These are phyloP conservation scores for Hyposoter didymator DNA, from an alignment of 2,888 invertebrate genomes.

Conservation along the genomic window DNA sequence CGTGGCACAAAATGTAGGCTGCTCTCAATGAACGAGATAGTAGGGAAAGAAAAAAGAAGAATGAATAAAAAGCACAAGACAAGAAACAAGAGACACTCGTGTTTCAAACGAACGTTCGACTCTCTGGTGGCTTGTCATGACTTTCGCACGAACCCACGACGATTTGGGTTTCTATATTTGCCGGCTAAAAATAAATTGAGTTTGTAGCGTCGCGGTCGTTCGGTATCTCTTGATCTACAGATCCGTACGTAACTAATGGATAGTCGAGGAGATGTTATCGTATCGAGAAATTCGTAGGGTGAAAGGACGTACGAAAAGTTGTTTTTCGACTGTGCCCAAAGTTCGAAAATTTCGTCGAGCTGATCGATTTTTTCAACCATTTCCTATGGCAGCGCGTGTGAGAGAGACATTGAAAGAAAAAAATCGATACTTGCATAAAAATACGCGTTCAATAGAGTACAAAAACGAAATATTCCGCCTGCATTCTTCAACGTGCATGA, in stretches of 20 bases:
- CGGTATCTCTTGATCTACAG: slow-evolving; percentile 10
- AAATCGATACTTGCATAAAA: not conserved
- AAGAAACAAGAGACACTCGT: slow-evolving; percentile 27
- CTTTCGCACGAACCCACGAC: slow-evolving; percentile 50
- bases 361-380: not conserved
- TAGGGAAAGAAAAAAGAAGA: not conserved
- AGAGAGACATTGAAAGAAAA: not conserved
- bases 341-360: not conserved
- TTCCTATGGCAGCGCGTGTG: not conserved
- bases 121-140: slow-evolving; percentile 48
- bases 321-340: not conserved
- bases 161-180: slow-evolving; percentile 61
- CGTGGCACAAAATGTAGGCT: slow-evolving; percentile 5
- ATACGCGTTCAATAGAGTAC: not conserved
- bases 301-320: not conserved
- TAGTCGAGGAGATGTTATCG: slow-evolving; percentile 1
- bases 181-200: slow-evolving; percentile 66
- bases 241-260: not conserved
- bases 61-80: slow-evolving; percentile 16
- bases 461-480: not conserved
- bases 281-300: not conserved
- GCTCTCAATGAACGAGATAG: not conserved
- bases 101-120: slow-evolving; percentile 29
- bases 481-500: not conserved
- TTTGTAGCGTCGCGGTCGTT: slow-evolving; percentile 24